Base-by-base conservation (phyloP, 2,888 invertebrate genomes). In the Tenodera sinensis region DNA sequence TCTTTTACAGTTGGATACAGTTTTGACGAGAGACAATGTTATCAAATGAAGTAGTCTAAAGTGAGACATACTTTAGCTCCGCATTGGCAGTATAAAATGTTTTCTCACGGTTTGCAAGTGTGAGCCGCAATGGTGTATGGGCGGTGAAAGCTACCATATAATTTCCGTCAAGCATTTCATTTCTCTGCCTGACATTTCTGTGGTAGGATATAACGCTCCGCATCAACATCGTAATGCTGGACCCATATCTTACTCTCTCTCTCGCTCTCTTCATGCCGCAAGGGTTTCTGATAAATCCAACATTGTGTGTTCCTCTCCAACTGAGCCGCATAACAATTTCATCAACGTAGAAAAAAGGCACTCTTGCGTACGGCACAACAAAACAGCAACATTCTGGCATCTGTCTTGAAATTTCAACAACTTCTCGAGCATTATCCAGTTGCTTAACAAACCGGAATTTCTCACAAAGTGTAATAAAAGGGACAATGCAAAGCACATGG, bases 401-500 rank as follows among this genome's bases (percentile, higher is more conserved):
- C 83, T 87, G 86, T 86, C 86, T 54, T 71, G 81, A 81, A 86
- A 86, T 86, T 83, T 87, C 87, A 34, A 87, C 87, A 82, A 87
- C 87, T 83, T 34, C 54, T 71, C 54, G 4, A 6, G 54, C 25
- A 71, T 71, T 87, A 87, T 34, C 81, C 34, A 82, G 83, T 83
- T 87, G 87, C 34, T 34, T 87, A 86, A 34, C 83, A 82, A 87
- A 87, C 83, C 83, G 83, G 87, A 87, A 87, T 87, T 87, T 83
- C 87, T 87, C 81, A 87, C 83, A 83, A 87, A 87, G 82, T 71
- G 25, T 71, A 71, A 25, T 34, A 87, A 82, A 83, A 82, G 15
- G 25, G 54, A 42, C 42, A 42, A 42, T 42, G 42, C 42, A 12
- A 42, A 25, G 20, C 20, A 71, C 6, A 71, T 14, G 8, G 54